Evolutionary conservation across 2,888 invertebrate species (phyloP).

Genomic region (Euplagia quadripunctaria): DNA sequence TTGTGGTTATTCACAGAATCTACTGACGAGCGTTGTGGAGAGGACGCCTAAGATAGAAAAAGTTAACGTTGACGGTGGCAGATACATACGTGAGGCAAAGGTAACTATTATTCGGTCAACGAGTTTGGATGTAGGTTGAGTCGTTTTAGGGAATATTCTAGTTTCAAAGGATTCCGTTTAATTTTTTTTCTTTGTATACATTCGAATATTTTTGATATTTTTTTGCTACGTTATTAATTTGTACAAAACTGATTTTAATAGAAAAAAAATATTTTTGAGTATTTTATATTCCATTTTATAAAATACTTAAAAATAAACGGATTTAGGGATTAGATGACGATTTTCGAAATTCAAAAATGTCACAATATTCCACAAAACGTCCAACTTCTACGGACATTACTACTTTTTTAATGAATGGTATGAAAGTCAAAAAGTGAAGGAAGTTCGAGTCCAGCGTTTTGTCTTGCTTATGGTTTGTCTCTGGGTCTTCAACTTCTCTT

Average conservation of each 20-base stretch:
- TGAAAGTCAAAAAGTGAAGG: conserved; percentile 66
- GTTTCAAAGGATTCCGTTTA: background rate
- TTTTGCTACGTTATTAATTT: background rate
- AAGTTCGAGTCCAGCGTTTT: conserved; percentile 76
- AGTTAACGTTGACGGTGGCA: conserved; percentile 97
- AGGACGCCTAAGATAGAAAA: conserved; percentile 97
- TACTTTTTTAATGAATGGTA: conserved; percentile 55
- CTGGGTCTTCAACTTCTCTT: conserved; percentile 65
- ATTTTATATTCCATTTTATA: too few relatives aligned
- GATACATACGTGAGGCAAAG: conserved; percentile 99
- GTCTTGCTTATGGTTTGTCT: conserved; percentile 61
- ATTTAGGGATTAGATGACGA: too few relatives aligned
- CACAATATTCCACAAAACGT: conserved; percentile 33
- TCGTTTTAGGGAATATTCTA: conserved; percentile 54
- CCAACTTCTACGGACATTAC: conserved; percentile 3
- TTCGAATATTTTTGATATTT: background rate
- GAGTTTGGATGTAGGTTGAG: conserved; percentile 47
- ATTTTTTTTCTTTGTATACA: background rate
- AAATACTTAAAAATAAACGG: too few relatives aligned
- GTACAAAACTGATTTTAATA: background rate
- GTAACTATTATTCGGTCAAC: conserved; percentile 88
- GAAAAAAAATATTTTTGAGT: too few relatives aligned
- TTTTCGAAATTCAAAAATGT: background rate
- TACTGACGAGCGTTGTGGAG: conserved; percentile 97
- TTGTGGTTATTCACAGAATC: conserved; percentile 89